Evolutionary conservation across 2,797 vertebrate species (phyloP).

Genomic region (Cheracebus regulus): DNA sequence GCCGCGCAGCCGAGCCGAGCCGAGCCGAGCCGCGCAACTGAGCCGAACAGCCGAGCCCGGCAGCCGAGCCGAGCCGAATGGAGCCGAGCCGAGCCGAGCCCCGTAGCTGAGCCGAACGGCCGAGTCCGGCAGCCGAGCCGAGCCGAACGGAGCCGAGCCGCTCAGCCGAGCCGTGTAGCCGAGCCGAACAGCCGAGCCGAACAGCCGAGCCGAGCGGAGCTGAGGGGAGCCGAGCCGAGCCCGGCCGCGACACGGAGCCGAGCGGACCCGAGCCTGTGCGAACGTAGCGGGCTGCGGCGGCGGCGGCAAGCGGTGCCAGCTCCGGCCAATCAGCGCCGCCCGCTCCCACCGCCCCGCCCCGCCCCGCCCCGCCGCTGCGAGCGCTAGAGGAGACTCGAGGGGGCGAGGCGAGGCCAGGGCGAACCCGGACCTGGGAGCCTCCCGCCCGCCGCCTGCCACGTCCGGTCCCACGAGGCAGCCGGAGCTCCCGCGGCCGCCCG

Average conservation of each 20-base stretch:
- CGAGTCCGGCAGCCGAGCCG: not conserved
- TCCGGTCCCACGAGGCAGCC: not conserved
- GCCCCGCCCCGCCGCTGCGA: not conserved
- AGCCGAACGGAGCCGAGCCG: not conserved
- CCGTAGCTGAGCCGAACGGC: not conserved
- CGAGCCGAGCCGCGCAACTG: not conserved
- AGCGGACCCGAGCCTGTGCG: conserved; percentile 2
- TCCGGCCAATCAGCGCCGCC: conserved; percentile 16
- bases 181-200: not conserved
- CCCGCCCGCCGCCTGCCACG: not conserved
- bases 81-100: conserved; percentile 5
- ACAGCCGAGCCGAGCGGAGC: conserved; percentile 19
- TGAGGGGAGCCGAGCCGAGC: not conserved
- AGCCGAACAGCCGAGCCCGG: not conserved
- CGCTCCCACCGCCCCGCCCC: not conserved
- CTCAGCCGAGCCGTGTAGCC: not conserved
- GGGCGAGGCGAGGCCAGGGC: not conserved
- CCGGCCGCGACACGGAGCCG: not conserved
- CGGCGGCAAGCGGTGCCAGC: not conserved
- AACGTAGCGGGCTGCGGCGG: not conserved
- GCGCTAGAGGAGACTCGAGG: not conserved
- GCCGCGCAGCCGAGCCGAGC: conserved; percentile 48
- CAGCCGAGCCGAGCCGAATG: not conserved
- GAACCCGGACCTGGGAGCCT: not conserved
- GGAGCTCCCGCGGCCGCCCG: not conserved